Conservation (phyloP, 2,113 vertebrate species). For the Muntiacus reevesi region DNA sequence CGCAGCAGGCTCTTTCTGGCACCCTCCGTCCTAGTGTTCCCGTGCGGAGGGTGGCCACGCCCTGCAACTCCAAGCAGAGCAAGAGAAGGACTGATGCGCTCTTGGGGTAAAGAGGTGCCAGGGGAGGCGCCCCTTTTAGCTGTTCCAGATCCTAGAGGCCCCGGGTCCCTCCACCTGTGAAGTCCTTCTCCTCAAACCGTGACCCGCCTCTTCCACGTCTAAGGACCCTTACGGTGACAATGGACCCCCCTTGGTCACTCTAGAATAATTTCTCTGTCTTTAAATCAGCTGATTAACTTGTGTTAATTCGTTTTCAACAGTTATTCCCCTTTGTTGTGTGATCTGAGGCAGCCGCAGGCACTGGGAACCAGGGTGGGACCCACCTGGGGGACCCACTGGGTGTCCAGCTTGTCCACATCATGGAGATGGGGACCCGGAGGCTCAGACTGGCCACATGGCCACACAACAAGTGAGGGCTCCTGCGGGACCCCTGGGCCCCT, state of each 20-base stretch:
- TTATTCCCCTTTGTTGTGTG: fast-evolving
- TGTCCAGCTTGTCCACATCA: fast-evolving
- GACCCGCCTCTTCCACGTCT: not conserved
- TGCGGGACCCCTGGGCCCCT: fast-evolving
- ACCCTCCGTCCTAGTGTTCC: fast-evolving
- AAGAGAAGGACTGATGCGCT: fast-evolving
- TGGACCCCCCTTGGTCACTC: not conserved
- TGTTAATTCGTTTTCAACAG: fast-evolving
- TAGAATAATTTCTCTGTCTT: fast-evolving
- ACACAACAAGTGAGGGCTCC: fast-evolving
- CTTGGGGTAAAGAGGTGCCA: not conserved
- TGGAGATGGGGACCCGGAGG: not conserved
- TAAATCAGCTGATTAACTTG: not conserved
- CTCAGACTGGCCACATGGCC: not conserved
- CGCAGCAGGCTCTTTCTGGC: not conserved
- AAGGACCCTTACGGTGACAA: not conserved
- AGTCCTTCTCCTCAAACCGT: not conserved
- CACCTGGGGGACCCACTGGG: not conserved
- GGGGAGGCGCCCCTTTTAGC: fast-evolving
- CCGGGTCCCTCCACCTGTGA: fast-evolving
- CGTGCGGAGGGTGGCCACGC: fast-evolving
- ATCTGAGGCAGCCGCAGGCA: fast-evolving
- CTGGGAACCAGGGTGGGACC: fast-evolving
- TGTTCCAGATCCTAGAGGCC: not conserved
- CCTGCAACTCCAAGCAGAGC: not conserved